These are phyloP conservation scores for Sycophaga agraensis DNA, from an alignment of 1,140 invertebrate genomes.

Conservation along the genomic window DNA sequence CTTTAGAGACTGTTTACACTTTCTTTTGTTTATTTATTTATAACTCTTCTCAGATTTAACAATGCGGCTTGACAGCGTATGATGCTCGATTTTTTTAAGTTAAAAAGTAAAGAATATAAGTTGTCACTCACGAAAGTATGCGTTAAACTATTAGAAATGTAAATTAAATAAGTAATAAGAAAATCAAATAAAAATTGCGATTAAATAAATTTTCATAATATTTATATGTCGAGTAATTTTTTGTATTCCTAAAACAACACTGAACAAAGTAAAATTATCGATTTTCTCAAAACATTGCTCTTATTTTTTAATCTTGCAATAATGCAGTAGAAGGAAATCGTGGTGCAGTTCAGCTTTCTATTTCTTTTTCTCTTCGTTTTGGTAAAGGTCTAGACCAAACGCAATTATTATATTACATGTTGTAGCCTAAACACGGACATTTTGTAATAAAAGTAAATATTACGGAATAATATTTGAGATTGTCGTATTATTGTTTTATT, in stretches of 20 bases:
- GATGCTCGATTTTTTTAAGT: too few relatives aligned
- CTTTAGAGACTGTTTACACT: neutral
- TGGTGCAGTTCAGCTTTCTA: constrained; percentile 51
- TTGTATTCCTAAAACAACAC: neutral
- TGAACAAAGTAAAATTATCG: too few relatives aligned
- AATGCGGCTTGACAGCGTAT: too few relatives aligned
- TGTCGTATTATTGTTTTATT: constrained; percentile 1
- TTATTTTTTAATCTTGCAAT: constrained; percentile 13
- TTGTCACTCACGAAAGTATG: neutral
- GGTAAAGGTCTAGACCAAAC: constrained; percentile 57
- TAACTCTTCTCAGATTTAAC: neutral
- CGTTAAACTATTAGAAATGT: neutral
- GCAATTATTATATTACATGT: constrained; percentile 59
- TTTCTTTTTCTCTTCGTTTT: constrained; percentile 40
- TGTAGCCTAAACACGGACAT: constrained; percentile 57
- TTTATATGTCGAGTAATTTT: constrained; percentile 5
- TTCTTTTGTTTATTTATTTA: neutral
- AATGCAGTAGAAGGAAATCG: constrained; percentile 41
- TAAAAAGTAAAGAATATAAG: too few relatives aligned
- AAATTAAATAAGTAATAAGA: neutral
- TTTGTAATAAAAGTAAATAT: constrained; percentile 59
- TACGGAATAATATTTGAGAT: constrained; percentile 45
- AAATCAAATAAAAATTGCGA: neutral
- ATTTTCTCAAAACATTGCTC: constrained; percentile 43
- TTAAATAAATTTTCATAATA: constrained; percentile 5